These are phyloP conservation scores for Calephelis virginiensis DNA, from an alignment of 1,140 invertebrate species.

Conservation along the genomic window DNA sequence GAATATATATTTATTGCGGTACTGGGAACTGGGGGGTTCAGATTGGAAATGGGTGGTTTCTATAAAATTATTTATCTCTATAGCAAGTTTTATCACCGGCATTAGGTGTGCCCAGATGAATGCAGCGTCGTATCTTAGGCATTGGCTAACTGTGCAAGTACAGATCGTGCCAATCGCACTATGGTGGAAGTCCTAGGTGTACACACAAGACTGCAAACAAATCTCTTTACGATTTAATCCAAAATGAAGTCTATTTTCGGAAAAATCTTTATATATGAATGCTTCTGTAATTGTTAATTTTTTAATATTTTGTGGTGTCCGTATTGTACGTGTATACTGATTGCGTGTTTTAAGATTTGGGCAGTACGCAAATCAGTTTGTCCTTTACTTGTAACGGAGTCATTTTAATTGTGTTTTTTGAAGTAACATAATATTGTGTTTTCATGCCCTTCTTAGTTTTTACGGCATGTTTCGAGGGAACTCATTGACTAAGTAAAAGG, in stretches of 20 bases:
- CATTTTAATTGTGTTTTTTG: not conserved
- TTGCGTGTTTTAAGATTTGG: not conserved
- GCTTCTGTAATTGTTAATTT: slow-evolving; percentile 6
- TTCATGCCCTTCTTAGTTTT: not conserved
- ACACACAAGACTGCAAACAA: slow-evolving; percentile 22
- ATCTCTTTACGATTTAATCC: slow-evolving; percentile 13
- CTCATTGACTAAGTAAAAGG: not conserved
- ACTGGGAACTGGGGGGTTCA: slow-evolving; percentile 28
- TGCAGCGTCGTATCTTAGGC: slow-evolving; percentile 22
- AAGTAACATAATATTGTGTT: slow-evolving; percentile 1
- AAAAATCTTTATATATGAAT: slow-evolving; percentile 29
- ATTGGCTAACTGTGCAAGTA: slow-evolving; percentile 26
- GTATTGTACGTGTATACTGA: not conserved
- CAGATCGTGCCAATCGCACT: not conserved
- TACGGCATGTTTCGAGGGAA: not conserved
- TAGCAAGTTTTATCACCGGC: slow-evolving; percentile 9
- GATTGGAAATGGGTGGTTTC: slow-evolving; percentile 26
- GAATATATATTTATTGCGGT: slow-evolving; percentile 32
- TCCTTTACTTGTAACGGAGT: slow-evolving; percentile 3
- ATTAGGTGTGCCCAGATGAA: slow-evolving; percentile 29
- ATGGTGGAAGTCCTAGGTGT: slow-evolving; percentile 1
- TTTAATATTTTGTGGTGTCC: not conserved
- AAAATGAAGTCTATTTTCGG: slow-evolving; percentile 29
- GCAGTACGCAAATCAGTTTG: not conserved
- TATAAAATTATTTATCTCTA: not conserved